phyloP scores from a whole-genome alignment of 2,113 vertebrate genomes.

The Nothoprocta pentlandii region DNA sequence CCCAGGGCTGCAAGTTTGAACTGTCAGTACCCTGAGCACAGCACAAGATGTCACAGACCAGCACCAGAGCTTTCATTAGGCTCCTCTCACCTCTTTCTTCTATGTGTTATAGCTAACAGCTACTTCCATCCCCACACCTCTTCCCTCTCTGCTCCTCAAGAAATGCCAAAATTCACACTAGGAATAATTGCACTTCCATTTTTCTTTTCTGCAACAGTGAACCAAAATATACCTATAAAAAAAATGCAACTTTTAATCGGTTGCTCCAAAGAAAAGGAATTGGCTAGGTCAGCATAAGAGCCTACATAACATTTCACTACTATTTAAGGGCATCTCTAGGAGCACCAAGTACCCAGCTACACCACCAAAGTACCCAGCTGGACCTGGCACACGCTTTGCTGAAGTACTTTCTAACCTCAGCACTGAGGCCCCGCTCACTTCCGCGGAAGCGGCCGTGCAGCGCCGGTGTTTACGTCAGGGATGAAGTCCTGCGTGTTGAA shows the following conservation, averaged over 20 bases:
- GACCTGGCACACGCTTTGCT: not conserved
- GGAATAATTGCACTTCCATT: not conserved
- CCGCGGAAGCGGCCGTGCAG: not conserved
- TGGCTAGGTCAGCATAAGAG: not conserved
- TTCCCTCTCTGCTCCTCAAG: not conserved
- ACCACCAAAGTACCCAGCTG: not conserved
- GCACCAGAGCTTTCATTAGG: not conserved
- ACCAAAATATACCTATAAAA: not conserved
- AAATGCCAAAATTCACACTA: constrained; percentile 1
- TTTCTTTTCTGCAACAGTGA: not conserved
- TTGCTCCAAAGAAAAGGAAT: not conserved
- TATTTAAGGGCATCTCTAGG: not conserved
- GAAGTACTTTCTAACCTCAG: not conserved
- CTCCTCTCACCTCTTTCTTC: not conserved
- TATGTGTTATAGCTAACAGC: not conserved
- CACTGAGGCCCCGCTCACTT: not conserved
- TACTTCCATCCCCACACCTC: not conserved
- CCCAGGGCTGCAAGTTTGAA: not conserved
- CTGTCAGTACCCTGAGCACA: not conserved
- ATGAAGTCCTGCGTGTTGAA: not conserved
- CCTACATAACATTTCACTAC: not conserved
- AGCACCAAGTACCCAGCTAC: not conserved
- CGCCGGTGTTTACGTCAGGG: not conserved
- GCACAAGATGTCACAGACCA: not conserved
- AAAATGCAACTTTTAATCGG: not conserved